Evolutionary conservation across 2,113 vertebrate genomes (phyloP).

Genomic region (Macroglossus sobrinus): DNA sequence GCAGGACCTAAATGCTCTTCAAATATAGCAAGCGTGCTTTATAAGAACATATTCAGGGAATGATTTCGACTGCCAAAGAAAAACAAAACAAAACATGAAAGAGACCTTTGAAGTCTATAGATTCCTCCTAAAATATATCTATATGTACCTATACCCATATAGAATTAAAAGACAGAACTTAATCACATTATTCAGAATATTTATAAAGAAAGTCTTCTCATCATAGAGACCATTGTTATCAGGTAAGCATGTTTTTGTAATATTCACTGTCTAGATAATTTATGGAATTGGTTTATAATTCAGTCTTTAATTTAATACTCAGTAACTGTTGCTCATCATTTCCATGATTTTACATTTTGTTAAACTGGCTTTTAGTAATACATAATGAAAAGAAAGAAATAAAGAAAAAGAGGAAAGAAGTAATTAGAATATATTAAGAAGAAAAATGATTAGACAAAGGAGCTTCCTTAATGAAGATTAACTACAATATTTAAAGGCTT

Average conservation of each 20-base stretch:
- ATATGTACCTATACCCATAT: not conserved
- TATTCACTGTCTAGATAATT: not conserved
- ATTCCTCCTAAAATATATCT: not conserved
- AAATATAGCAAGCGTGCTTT: conserved; percentile 7
- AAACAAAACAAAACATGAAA: not conserved
- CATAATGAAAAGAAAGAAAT: not conserved
- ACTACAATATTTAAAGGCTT: not conserved
- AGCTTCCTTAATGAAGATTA: conserved; percentile 31
- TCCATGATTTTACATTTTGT: conserved; percentile 18
- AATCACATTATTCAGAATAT: not conserved
- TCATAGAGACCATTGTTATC: not conserved
- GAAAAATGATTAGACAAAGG: conserved; percentile 35
- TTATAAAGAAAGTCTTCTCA: conserved; percentile 9
- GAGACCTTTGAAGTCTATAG: not conserved
- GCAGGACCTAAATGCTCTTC: conserved; percentile 35
- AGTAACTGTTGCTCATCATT: not conserved
- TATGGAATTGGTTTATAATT: not conserved
- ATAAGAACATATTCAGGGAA: not conserved
- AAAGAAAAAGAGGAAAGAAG: not conserved
- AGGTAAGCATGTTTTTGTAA: not conserved
- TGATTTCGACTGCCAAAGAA: not conserved
- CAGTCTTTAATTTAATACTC: conserved; percentile 14
- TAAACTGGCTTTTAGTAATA: conserved; percentile 30
- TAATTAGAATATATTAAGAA: conserved; percentile 28
- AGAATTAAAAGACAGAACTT: not conserved